Evolutionary conservation across 2,113 vertebrate species (phyloP).

Genomic region (Vulpes ferrilata): DNA sequence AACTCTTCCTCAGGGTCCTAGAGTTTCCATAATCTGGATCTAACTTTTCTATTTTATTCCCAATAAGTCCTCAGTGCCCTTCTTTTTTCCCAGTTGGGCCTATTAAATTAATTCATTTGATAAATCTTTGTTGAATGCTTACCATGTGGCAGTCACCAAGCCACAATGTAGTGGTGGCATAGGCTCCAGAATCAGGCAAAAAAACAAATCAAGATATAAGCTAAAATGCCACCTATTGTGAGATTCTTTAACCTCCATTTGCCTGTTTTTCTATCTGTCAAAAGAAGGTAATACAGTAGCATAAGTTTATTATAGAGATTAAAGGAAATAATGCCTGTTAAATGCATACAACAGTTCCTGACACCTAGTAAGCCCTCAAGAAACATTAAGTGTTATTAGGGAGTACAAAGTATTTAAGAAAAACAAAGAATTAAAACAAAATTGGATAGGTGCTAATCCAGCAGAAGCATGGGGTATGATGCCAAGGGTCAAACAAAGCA

Average conservation of each 20-base stretch:
- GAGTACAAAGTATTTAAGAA: background rate
- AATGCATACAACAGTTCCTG: background rate
- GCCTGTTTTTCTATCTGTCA: background rate
- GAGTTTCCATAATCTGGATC: background rate
- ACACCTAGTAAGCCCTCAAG: background rate
- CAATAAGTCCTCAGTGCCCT: background rate
- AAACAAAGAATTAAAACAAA: background rate
- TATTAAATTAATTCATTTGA: background rate
- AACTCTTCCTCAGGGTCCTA: background rate
- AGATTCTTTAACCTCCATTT: background rate
- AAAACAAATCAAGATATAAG: background rate
- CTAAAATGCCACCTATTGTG: background rate
- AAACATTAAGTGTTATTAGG: constrained; percentile 1
- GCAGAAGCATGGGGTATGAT: background rate
- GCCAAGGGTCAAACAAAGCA: background rate
- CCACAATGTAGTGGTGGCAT: background rate
- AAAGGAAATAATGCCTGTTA: background rate
- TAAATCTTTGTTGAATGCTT: constrained; percentile 5
- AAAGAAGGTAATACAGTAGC: background rate
- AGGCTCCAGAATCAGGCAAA: constrained; percentile 16
- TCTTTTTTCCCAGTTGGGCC: background rate
- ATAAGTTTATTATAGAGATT: background rate
- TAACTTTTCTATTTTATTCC: constrained; percentile 11
- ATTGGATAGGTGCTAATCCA: background rate
- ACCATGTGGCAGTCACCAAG: background rate